Conservation (phyloP, 2,888 invertebrate genomes). For the Drosophila mulleri region DNA sequence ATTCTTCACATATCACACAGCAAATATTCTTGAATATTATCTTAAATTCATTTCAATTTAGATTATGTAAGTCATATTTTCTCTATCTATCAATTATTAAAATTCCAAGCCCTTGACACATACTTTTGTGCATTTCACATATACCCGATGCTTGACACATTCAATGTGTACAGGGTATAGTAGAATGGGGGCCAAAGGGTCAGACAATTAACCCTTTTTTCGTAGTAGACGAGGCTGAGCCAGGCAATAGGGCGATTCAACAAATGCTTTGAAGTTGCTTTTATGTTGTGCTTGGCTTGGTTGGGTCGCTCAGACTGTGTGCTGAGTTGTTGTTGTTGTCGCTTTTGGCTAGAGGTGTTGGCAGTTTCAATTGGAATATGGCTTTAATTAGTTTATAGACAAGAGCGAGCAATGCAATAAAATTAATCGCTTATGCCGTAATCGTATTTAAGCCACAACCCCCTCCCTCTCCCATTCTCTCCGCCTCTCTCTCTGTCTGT, state of each 20-base stretch:
- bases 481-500: too few relatives aligned
- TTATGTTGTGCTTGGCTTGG: conserved; percentile 20
- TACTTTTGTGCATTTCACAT: not conserved
- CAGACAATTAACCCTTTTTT: conserved; percentile 71
- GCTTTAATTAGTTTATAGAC: conserved; percentile 71
- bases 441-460: conserved; percentile 55
- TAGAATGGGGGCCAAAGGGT: conserved; percentile 28
- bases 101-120: not conserved
- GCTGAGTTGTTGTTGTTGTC: conserved; percentile 6
- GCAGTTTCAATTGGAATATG: conserved; percentile 34
- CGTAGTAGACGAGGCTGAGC: not conserved
- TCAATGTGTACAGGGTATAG: conserved; percentile 12
- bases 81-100: too few relatives aligned
- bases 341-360: conserved; percentile 21
- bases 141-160: not conserved
- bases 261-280: conserved; percentile 62
- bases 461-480: not conserved
- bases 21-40: not conserved
- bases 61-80: too few relatives aligned
- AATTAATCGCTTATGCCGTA: conserved; percentile 74
- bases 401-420: conserved; percentile 56
- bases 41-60: not conserved
- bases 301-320: conserved; percentile 3
- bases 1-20: not conserved
- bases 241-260: conserved; percentile 33